Percentiles rank a stretch among this genome's conserved stretches.
Evolutionary conservation across 1,140 invertebrate genomes (phyloP).

Genomic region (Rhynchophorus ferrugineus): DNA sequence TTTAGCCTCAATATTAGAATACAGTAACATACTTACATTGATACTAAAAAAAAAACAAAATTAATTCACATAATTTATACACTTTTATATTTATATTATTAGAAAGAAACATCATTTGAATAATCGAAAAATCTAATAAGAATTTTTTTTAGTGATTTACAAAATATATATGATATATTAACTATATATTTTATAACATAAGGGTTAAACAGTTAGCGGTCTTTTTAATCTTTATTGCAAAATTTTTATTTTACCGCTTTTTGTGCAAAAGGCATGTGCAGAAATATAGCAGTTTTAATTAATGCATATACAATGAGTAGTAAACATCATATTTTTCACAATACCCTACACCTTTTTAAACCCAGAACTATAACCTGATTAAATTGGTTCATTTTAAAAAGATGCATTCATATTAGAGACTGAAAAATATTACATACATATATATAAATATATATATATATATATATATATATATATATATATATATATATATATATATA

Average conservation of each 20-base stretch:
- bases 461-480: neutral
- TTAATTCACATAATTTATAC: slow-evolving; percentile 15
- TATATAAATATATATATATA: slow-evolving; percentile 1
- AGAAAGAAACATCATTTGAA: slow-evolving; percentile 21
- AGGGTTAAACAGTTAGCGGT: slow-evolving; percentile 17
- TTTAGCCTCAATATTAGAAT: slow-evolving; percentile 20
- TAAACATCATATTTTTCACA: too few species aligned
- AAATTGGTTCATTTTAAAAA: neutral
- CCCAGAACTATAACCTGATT: too few species aligned
- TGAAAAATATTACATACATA: slow-evolving; percentile 7
- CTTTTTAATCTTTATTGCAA: slow-evolving; percentile 18
- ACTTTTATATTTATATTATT: slow-evolving; percentile 19
- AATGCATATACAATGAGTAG: too few species aligned
- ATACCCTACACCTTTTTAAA: too few species aligned
- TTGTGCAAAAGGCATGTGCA: slow-evolving; percentile 24
- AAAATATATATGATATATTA: slow-evolving; percentile 22
- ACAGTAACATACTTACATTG: slow-evolving; percentile 20
- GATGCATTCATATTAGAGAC: neutral
- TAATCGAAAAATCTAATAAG: slow-evolving; percentile 16
- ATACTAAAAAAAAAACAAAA: slow-evolving; percentile 13
- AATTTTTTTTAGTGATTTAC: slow-evolving; percentile 20
- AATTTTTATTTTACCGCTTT: slow-evolving; percentile 6
- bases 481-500: neutral
- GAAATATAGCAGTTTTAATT: slow-evolving; percentile 15
- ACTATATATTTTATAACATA: slow-evolving; percentile 15